These are phyloP conservation scores for Centrocercus urophasianus DNA, from an alignment of 2,113 vertebrate genomes.

Conservation along the genomic window DNA sequence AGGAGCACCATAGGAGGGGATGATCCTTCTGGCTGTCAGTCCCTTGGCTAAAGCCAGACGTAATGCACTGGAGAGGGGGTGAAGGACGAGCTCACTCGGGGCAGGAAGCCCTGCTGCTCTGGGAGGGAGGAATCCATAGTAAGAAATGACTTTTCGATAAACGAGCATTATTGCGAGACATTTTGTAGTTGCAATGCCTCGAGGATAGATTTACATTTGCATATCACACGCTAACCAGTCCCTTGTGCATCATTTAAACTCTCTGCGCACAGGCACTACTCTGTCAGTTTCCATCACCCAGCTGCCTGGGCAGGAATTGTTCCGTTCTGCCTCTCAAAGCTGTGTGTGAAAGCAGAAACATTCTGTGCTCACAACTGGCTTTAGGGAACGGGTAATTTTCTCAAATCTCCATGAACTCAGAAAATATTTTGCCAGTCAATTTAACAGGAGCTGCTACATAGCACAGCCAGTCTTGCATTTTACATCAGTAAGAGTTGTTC, in stretches of 20 bases:
- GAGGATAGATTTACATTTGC: conserved; percentile 44
- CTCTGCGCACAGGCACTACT: conserved; percentile 1
- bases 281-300: conserved; percentile 56
- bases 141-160: background rate
- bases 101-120: background rate
- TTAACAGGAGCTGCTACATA: background rate
- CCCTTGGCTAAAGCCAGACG: background rate
- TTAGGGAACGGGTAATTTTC: conserved; percentile 17
- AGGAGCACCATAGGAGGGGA: rapidly evolving
- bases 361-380: background rate
- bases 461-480: background rate
- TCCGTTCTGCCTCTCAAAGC: background rate
- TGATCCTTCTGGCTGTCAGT: background rate
- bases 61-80: background rate
- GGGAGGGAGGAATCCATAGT: background rate
- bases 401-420: background rate
- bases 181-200: conserved; percentile 32
- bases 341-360: conserved; percentile 3
- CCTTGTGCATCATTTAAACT: conserved; percentile 25
- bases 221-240: conserved; percentile 49
- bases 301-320: conserved; percentile 32
- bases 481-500: background rate
- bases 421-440: background rate
- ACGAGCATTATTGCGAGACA: conserved; percentile 40
- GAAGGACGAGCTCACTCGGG: background rate